Evolutionary conservation across 2,888 invertebrate genomes (phyloP), one percentile per base, ranked within the genome.

Genomic region (Mythimna pallens): DNA sequence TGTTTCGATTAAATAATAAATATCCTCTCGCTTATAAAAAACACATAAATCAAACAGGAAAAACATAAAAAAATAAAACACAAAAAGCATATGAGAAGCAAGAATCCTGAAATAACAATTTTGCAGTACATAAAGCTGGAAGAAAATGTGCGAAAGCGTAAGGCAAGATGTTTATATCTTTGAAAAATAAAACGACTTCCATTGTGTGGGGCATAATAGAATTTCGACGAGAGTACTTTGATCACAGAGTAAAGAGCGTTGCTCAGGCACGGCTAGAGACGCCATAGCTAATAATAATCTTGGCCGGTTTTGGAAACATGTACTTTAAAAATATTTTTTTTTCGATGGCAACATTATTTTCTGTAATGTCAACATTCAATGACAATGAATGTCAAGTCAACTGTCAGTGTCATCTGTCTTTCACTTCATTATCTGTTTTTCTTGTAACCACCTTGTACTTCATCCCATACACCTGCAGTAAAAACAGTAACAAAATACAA

Each of bases 171-270:
- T 78, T 86, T 79, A 69, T 79, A 78, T 80, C 69, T 76, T 74
- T 64, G 80, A 67, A 64, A 78, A 80, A 84, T 85, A 84, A 84
- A 86, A 82, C 76, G 72, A 67, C 30, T 57, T 58, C 82, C 17
- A 84, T 85, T 86, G 85, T 85, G 75, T 68, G 36, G 40, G 43
- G 52, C 55, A 78, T 86, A 86, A 85, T 84, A 67, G 86, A 84
- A 86, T 80, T 82, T 70, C 63, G 67, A 78, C 67, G 69, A 72
- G 54, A 70, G 70, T 73, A 43, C 59, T 73, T 40, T 14, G 22
- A 22, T 8, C 61, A 22, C 22, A 61, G 61, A 61, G 40, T 22
- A 22, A 7, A 6, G 61, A 61, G 40, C 14, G 17, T 14, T 22
- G 7, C 61, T 14, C 34, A 5, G 14, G 36, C 12, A 59, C 5